Evolutionary conservation across 2,797 vertebrate genomes (phyloP), one percentile per base, ranked within the genome.

Genomic region (Eurystomus glaucurus): DNA sequence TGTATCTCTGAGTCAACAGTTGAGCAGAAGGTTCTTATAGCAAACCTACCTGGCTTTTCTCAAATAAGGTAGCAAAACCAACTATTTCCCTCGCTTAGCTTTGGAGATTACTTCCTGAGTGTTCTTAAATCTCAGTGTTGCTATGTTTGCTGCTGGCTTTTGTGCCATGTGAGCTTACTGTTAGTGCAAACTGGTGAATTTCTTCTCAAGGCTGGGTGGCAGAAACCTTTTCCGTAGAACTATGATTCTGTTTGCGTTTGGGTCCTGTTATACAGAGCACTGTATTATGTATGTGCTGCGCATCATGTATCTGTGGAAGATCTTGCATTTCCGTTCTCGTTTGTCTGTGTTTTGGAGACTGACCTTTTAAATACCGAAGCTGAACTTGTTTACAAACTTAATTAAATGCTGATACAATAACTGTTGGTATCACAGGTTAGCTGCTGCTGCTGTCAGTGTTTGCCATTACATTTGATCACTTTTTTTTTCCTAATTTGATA

Each of bases 181-280:
- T 94, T 77, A 86, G 58, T 64, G 74, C 80, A 94, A 85, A 90
- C 70, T 89, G 92, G 92, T 72, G 72, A 76, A 95, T 93, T 96
- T 95, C 46, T 84, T 57, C 51, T 92, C 0, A 0, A 58, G 72
- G 28, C 57, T 70, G 68, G 39, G 60, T 85, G 68, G 87, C 81
- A 95, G 87, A 90, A 96, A 74, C 70, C 54, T 94, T 78, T 85
- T 78, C 76, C 72, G 39, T 57, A 80, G 75, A 68, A 87, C 55
- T 2, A 0, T 90, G 81, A 20, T 68, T 94, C 61, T 96, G 11
- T 94, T 96, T 91, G 86, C 69, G 37, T 85, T 92, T 87, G 86
- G 72, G 88, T 75, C 60, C 88, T 72, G 55, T 71, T 92, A 51
- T 45, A 71, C 62, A 92, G 57, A 87, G 83, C 54, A 29, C 79